Conservation (phyloP, 2,113 vertebrate genomes). For the Bubo scandiacus region DNA sequence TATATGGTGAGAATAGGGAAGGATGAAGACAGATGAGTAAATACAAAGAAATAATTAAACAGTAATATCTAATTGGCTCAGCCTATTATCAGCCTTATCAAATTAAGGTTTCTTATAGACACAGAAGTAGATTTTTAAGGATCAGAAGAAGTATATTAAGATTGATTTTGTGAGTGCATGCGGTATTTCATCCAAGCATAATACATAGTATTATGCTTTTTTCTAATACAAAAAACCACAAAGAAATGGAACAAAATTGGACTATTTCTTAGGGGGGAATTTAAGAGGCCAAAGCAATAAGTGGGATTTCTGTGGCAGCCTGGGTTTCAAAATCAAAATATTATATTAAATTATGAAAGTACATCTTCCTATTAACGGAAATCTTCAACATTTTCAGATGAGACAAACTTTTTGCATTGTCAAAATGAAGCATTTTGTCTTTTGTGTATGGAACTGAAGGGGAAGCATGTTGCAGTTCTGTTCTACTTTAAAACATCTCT, state of each 20-base stretch:
- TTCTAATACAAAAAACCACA: neutral
- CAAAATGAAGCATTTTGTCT: neutral
- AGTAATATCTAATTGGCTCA: neutral
- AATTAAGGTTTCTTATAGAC: neutral
- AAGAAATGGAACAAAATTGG: accelerated
- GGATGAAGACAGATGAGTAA: neutral
- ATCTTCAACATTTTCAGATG: accelerated
- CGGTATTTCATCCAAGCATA: neutral
- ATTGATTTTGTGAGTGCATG: neutral
- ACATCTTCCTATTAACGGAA: neutral
- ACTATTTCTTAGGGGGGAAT: neutral
- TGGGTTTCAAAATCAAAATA: neutral
- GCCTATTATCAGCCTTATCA: neutral
- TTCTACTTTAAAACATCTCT: neutral
- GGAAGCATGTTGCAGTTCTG: neutral
- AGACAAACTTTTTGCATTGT: neutral
- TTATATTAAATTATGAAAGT: neutral
- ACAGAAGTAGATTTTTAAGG: neutral
- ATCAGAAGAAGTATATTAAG: neutral
- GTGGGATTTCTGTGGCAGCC: neutral
- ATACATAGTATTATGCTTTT: neutral
- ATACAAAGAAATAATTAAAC: neutral
- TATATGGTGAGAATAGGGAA: neutral
- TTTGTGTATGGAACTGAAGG: neutral
- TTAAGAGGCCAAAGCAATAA: neutral